phyloP scores from a whole-genome alignment of 2,113 vertebrate species.

The Anser brachyrhynchus region DNA sequence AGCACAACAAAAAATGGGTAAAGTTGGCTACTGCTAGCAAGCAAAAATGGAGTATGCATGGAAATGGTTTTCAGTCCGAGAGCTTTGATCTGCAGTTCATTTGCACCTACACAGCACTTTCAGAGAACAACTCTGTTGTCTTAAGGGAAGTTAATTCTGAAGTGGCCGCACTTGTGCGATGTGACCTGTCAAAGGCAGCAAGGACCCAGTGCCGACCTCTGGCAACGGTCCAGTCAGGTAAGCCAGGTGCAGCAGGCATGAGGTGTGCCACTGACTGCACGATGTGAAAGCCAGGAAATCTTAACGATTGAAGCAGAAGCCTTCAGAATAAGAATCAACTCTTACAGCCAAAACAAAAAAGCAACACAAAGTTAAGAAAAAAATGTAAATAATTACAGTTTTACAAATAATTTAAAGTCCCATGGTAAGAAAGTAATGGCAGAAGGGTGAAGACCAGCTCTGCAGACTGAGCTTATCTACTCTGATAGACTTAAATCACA shows the following conservation, averaged over 20 bases:
- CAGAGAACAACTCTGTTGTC: background rate
- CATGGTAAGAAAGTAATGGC: background rate
- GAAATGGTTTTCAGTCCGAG: fast-evolving
- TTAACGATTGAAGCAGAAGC: background rate
- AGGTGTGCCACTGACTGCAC: background rate
- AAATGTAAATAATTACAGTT: background rate
- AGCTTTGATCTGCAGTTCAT: background rate
- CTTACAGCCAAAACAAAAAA: background rate
- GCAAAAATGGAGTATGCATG: background rate
- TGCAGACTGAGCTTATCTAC: background rate
- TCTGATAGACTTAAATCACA: background rate
- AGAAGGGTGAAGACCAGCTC: background rate
- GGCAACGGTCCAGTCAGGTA: background rate
- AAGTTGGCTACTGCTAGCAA: background rate
- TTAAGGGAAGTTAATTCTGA: background rate
- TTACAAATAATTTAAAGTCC: background rate
- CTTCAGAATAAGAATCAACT: background rate
- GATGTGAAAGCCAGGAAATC: background rate
- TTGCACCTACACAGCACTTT: background rate
- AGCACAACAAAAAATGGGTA: background rate
- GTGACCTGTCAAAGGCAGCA: background rate
- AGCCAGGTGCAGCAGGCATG: fast-evolving
- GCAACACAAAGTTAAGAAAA: background rate
- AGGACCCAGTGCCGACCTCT: background rate
- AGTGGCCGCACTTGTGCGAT: background rate